Base-by-base conservation (phyloP, 2,888 invertebrate species). In the Rutpela maculata region DNA sequence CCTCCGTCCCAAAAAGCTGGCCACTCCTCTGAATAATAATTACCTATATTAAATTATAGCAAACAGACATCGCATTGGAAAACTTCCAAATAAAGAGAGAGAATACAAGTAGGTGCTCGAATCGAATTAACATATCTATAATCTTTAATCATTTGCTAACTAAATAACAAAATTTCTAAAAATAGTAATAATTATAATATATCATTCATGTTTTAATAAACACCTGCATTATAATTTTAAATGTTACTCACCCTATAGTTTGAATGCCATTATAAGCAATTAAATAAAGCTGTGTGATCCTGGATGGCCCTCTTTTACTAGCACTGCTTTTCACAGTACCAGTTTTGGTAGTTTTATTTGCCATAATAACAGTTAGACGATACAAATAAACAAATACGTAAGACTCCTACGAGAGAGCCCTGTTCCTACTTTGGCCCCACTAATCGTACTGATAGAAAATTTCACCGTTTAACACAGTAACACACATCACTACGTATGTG, bases 221-320 rank as follows among this genome's bases (percentile, higher is more conserved):
- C 31, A 35, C 7, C 7, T 35, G 31, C 6, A 35, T 35, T 35
- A 35, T 7, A 35, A 35, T 35, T 9, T 35, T 35, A 50, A 50
- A 50, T n/a, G 50, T 12, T 75, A 80, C 79, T 82, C 78, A 84
- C 85, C 85, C 84, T 62, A 83, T 22, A 63, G 75, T 69, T 59
- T 77, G 77, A 66, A 77, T 62, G 18, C 31, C 75, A 75, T 79
- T 79, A 59, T 79, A 79, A 31, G 63, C 74, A 31, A 80, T 74
- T 57, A 80, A 74, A 80, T 80, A 80, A 35, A 62, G 15, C 12
- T 76, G 38, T 50, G 60, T n/a, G 15, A 59, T 11, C 65, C 26
- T 72, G 17, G 17, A 56, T 6, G 71, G 63, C 31, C 38, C 60
- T n/a, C 50, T 70, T 31, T 77, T 72, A 35, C 55, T 31, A 31